Percentiles rank a stretch among this genome's conserved stretches.
Evolutionary conservation across 2,113 vertebrate species (phyloP).

Genomic region (Microcebus ravelobensis): DNA sequence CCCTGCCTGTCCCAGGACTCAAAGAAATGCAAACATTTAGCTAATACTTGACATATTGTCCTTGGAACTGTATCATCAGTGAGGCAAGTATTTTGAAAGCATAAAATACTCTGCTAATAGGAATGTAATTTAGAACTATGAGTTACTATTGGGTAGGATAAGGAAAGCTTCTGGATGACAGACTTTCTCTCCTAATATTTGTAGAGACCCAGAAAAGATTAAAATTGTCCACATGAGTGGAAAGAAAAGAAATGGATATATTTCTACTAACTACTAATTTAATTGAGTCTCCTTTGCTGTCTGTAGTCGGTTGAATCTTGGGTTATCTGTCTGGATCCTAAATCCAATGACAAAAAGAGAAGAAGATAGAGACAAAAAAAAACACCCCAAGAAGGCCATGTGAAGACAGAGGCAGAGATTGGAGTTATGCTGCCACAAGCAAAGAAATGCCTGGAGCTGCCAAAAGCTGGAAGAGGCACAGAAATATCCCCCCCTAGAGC

Average conservation of each 20-base stretch:
- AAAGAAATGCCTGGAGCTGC: neutral
- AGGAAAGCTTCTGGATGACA: neutral
- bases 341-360: neutral
- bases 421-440: neutral
- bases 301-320: neutral
- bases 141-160: neutral
- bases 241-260: neutral
- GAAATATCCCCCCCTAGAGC: neutral
- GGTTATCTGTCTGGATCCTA: neutral
- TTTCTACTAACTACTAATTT: neutral
- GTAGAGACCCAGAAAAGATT: neutral
- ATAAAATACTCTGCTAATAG: neutral
- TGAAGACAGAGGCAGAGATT: neutral
- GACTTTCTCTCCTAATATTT: neutral
- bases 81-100: conserved; percentile 10
- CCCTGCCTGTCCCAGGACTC: neutral
- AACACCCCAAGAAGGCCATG: neutral
- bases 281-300: neutral
- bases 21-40: neutral
- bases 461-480: neutral
- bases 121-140: neutral
- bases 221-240: neutral
- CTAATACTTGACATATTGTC: neutral
- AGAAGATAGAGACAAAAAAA: neutral
- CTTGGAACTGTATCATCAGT: neutral